Evolutionary conservation across 1,140 invertebrate genomes (phyloP), one percentile per base, ranked within the genome.

Genomic region (Proctacanthus coquilletti): DNA sequence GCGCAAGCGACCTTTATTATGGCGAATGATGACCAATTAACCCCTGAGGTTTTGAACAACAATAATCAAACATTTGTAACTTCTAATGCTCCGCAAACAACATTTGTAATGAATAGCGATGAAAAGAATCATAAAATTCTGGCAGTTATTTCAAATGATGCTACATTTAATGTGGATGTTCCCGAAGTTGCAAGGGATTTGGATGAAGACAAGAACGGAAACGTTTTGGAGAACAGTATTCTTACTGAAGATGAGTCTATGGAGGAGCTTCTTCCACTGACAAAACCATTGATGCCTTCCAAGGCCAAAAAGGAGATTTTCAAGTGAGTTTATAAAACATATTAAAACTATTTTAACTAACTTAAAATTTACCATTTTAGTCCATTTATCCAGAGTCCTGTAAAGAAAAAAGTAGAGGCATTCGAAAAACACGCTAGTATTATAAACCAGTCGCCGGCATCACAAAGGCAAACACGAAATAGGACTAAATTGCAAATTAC

Each of bases 391-490:
- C 69, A 68, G 35, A 70, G 71, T 41, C 71, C 71, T 0, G 65
- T 74, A 15, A 74, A 72, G 43, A 69, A 71, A 47, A 63, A 68
- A 15, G 70, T 75, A 0, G 65, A 73, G 42, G 72, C 72, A 2
- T 75, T 74, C 42, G 72, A 74, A 42, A 69, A 72, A 45, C 38
- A 43, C 10, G 61, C 46, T 10, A 49, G 37, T 15, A 34, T 14
- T 51, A 13, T 43, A 64, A 67, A 38, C 36, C 42, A 11, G 60
- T 46, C 10, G 49, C 38, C 17, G 33, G n/a, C 50, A 42, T 38
- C 11, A 20, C 21, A 11, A 29, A 14, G 8, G 18, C 18, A 10
- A 33, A 33, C 5, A 13, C 11, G 3, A 21, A 21, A 10, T 17
- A 21, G 18, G 17, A 3, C 45, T 49, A n/a, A n/a, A n/a, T n/a